Evolutionary conservation across 2,113 vertebrate species (phyloP).

Genomic region (Rattus rattus): DNA sequence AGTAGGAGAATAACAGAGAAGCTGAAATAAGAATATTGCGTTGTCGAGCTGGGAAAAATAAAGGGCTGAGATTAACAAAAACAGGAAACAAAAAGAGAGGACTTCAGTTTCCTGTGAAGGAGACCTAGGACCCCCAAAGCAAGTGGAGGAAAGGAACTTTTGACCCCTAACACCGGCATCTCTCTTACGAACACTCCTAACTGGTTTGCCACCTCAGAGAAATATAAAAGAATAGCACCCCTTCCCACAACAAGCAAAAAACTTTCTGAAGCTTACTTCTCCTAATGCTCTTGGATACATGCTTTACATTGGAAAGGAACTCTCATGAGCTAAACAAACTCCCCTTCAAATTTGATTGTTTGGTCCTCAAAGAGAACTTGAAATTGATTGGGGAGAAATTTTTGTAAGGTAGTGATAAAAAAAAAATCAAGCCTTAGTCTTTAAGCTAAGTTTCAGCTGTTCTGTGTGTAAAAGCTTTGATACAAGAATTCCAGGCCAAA

Average conservation of each 20-base stretch:
- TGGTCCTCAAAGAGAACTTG: slow-evolving; percentile 18
- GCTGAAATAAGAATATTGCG: slow-evolving; percentile 20
- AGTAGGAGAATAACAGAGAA: slow-evolving; percentile 43
- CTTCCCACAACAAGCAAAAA: neutral
- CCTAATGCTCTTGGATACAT: neutral
- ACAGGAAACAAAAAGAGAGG: slow-evolving; percentile 28
- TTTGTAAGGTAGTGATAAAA: too few species aligned
- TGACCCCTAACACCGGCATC: neutral
- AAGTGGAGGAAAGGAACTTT: neutral
- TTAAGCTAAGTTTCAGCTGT: slow-evolving; percentile 47
- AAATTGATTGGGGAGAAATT: slow-evolving; percentile 12
- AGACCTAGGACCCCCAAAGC: slow-evolving; percentile 7
- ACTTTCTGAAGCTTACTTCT: neutral
- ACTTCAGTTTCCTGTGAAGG: neutral
- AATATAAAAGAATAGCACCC: neutral
- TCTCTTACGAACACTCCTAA: slow-evolving; percentile 16
- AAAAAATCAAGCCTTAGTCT: neutral
- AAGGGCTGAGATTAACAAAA: neutral
- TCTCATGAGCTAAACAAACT: neutral
- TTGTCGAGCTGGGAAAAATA: neutral
- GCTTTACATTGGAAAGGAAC: slow-evolving; percentile 45
- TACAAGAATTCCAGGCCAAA: neutral
- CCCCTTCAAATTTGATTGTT: neutral
- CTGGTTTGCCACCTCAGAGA: neutral
- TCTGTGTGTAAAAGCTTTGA: slow-evolving; percentile 5